phyloP scores from a whole-genome alignment of 1,140 invertebrate species.

The Chironomus tepperi region DNA sequence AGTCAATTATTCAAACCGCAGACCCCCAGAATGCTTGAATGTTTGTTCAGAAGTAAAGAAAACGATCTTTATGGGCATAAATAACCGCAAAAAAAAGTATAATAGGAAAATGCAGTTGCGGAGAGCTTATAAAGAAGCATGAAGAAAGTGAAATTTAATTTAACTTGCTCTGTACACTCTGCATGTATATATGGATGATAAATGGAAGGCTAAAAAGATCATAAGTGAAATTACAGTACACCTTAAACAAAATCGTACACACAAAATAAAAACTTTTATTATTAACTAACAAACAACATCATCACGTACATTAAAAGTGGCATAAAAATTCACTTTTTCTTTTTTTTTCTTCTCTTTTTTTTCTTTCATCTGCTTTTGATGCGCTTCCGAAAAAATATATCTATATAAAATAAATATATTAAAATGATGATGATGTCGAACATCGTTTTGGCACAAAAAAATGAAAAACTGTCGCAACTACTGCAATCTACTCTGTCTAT shows the following conservation, averaged over 20 bases:
- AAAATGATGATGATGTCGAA: not conserved
- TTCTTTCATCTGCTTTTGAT: not conserved
- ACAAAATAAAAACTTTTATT: not conserved
- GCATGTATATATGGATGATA: not conserved
- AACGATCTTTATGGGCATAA: no score
- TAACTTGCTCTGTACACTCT: no score
- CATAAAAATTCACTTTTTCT: not conserved
- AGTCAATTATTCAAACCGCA: no score
- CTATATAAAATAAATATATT: no score
- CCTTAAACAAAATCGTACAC: not conserved
- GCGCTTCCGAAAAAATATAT: not conserved
- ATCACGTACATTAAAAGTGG: not conserved
- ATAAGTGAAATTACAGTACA: not conserved
- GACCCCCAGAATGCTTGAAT: no score
- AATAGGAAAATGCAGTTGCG: no score
- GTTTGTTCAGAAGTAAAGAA: no score
- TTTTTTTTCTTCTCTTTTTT: not conserved
- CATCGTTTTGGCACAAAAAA: not conserved
- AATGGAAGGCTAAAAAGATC: not conserved
- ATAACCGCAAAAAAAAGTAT: no score
- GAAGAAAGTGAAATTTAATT: no score
- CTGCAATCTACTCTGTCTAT: not conserved
- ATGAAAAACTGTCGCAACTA: not conserved
- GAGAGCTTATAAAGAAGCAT: no score
- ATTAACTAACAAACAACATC: conserved; percentile 5